Evolutionary conservation across 2,797 vertebrate species (phyloP).

Genomic region (Bradypodion pumilum): DNA sequence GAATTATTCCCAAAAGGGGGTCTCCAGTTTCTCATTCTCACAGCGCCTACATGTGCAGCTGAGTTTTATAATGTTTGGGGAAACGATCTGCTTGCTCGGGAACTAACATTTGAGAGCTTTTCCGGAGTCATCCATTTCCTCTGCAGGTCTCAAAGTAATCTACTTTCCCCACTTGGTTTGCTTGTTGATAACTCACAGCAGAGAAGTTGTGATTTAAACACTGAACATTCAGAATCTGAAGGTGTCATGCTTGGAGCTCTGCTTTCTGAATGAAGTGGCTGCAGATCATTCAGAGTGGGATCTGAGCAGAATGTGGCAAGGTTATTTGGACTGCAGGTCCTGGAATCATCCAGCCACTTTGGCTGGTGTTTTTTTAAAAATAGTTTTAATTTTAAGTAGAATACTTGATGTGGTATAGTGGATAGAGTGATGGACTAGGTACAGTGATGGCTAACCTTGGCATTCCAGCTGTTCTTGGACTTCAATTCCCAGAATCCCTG

Average conservation of each 20-base stretch:
- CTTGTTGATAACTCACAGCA: slow-evolving; percentile 12
- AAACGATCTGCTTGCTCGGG: slow-evolving; percentile 2
- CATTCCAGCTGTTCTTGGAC: too few species aligned
- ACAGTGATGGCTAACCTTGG: too few species aligned
- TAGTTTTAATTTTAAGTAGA: too few species aligned
- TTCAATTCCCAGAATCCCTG: too few species aligned
- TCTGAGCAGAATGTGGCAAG: background rate
- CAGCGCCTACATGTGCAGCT: slow-evolving; percentile 19
- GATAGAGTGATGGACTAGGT: too few species aligned
- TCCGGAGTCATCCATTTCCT: background rate
- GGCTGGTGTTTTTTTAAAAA: too few species aligned
- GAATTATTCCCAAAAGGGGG: slow-evolving; percentile 15
- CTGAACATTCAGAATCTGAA: background rate
- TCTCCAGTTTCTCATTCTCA: slow-evolving; percentile 31
- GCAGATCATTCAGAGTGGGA: background rate
- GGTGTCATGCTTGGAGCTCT: background rate
- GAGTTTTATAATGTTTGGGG: slow-evolving; percentile 21
- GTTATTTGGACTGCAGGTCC: too few species aligned
- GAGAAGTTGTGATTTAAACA: slow-evolving; percentile 7
- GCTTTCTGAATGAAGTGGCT: background rate
- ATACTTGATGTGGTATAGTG: too few species aligned
- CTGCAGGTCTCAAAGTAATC: slow-evolving; percentile 4
- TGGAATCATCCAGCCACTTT: too few species aligned
- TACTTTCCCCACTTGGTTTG: background rate
- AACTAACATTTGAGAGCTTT: slow-evolving; percentile 23